Base-by-base conservation (phyloP, 2,797 vertebrate species). In the Phalloptychus januarius region DNA sequence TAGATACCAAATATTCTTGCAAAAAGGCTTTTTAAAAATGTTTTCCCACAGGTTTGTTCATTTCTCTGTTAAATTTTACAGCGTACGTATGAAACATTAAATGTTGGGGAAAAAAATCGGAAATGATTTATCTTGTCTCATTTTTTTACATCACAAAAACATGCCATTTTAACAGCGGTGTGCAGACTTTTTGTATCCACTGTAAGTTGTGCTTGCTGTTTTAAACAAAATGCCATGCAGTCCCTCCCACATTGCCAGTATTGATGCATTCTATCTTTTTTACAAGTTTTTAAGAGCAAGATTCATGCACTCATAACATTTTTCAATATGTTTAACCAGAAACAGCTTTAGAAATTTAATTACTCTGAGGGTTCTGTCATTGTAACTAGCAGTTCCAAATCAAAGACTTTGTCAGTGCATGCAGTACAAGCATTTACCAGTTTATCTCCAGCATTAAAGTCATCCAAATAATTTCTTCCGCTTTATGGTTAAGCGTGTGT, bases 131-230 rank as follows among this genome's bases (percentile, higher is more conserved):
- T 71, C n/a, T 45, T 67, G 40, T 45, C 42, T 45, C 20, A 40
- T 67, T 45, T 28, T 69, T 70, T 70, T 15, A n/a, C 67, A 45
- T n/a, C 65, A 69, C 65, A 69, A 69, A 71, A 71, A 44, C 25
- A 12, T n/a, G 38, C 5, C 67, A 45, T 71, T 70, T 70, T 70
- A 70, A 45, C 25, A 16, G n/a, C 25, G 5, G 20, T 28, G 42
- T 45, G 40, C n/a, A 44, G 40, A 71, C 67, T 71, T 71, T 78
- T 58, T 78, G n/a, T 82, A 73, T 69, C n/a, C 63, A 23, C 78
- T 79, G 71, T n/a, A 72, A 46, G 33, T 76, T 0, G 80, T 56
- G 45, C 38, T 74, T 71, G 45, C 6, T 76, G 63, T 45, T 25
- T 13, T 79, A 28, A 48, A 72, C 54, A 42, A 80, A 54, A 61